Conservation (phyloP, 2,797 vertebrate genomes). For the Microchirus variegatus region DNA sequence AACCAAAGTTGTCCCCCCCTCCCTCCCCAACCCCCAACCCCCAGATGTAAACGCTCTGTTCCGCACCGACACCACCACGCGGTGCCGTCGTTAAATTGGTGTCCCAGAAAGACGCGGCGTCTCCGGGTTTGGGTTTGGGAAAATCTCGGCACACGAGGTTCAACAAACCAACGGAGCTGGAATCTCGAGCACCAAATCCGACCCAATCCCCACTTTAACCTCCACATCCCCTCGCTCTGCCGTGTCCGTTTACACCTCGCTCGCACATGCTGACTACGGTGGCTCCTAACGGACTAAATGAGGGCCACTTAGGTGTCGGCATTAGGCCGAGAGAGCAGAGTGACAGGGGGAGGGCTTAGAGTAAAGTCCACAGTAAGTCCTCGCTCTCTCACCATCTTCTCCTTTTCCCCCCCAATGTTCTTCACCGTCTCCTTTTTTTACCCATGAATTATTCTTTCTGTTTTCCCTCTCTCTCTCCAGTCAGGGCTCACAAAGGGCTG, state of each 20-base stretch:
- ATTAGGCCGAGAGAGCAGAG: slow-evolving; percentile 55
- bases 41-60: slow-evolving; percentile 42
- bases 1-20: slow-evolving; percentile 55
- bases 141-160: slow-evolving; percentile 46
- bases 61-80: slow-evolving; percentile 24
- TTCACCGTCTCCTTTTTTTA: slow-evolving; percentile 4
- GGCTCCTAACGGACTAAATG: slow-evolving; percentile 70
- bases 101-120: slow-evolving; percentile 26
- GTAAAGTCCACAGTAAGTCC: slow-evolving; percentile 59
- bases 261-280: slow-evolving; percentile 47
- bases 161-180: slow-evolving; percentile 52
- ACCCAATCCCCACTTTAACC: slow-evolving; percentile 59
- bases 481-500: slow-evolving; percentile 36
- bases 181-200: slow-evolving; percentile 67
- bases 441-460: background rate
- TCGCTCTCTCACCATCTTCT: slow-evolving; percentile 16
- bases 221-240: slow-evolving; percentile 29
- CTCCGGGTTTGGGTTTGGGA: slow-evolving; percentile 24
- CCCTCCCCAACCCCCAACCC: too few species aligned
- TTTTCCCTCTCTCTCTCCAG: slow-evolving; percentile 10
- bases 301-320: slow-evolving; percentile 69
- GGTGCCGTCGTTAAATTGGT: slow-evolving; percentile 59
- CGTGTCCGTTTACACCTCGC: slow-evolving; percentile 39
- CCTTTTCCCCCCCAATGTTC: too few species aligned
- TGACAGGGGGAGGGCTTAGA: slow-evolving; percentile 57